Base-by-base conservation (phyloP, 2,888 invertebrate genomes). In the Nipponacmea schrenckii region DNA sequence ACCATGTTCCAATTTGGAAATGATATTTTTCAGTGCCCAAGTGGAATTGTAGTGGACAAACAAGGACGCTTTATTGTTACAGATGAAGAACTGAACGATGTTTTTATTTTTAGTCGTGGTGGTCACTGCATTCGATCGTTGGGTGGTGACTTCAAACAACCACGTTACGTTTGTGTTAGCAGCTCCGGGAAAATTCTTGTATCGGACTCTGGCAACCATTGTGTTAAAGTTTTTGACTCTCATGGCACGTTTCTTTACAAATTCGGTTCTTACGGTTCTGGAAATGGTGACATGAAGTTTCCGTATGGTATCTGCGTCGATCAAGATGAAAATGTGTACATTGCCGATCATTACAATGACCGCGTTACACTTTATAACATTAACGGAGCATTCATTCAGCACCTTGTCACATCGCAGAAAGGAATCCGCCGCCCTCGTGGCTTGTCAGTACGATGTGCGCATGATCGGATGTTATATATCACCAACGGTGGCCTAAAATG, bases 171-270 rank as follows among this genome's bases (percentile, higher is more conserved):
- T n/a, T 89, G 89, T 14, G 85, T 90, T 46, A 88, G 89, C 68
- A 83, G 84, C 67, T 83, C 83, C 63, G 89, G 89, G 62, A 73
- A 79, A 8, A 88, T 90, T 70, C 82, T 90, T 44, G 87, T 90
- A 12, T 87, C 90, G 2, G 90, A 91, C 81, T 90, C 90, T 74
- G 90, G 90, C 77, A 90, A 90, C 79, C 90, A 91, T 79, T 88
- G 88, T 74, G 84, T 90, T 62, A 90, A 90, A 80, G 76, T 84
- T 24, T 90, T 90, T 78, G 89, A 89, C 71, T 62, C 73, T 0
- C 86, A 88, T 62, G 90, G 90, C 7, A 83, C 86, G 62, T 90
- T 88, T 75, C 72, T 88, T 64, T 86, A 84, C 69, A 85, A 86
- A 71, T 90, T 90, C 75, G 90, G 90, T 4, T 82, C 87, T 8